Evolutionary conservation across 2,113 vertebrate species (phyloP).

Genomic region (Miniopterus natalensis): DNA sequence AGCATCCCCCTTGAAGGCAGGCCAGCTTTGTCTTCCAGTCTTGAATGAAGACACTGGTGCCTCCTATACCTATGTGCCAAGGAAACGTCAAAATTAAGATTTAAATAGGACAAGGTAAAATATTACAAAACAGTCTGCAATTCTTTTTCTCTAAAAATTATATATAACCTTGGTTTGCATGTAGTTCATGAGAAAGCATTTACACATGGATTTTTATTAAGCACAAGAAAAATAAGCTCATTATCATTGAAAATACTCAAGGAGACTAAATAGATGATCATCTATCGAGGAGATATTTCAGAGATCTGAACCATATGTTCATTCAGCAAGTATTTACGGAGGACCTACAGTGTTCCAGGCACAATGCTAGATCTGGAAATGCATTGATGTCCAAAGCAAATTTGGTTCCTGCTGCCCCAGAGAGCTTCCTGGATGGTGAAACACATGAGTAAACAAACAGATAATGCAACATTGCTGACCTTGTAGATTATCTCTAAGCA

Average conservation of each 20-base stretch:
- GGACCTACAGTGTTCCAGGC: neutral
- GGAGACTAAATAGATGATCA: neutral
- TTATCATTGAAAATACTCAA: slow-evolving; percentile 39
- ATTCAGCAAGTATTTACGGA: slow-evolving; percentile 49
- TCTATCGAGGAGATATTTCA: neutral
- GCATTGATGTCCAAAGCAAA: neutral
- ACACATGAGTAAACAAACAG: neutral
- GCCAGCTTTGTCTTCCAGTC: neutral
- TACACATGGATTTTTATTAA: neutral
- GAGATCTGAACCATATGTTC: slow-evolving; percentile 7
- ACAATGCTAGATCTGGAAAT: neutral
- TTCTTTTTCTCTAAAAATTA: slow-evolving; percentile 40
- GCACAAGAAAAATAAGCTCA: slow-evolving; percentile 37
- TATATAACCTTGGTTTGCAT: neutral
- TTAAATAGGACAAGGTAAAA: slow-evolving; percentile 19
- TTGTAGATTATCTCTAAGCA: neutral
- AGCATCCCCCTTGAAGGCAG: neutral
- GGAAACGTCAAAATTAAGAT: neutral
- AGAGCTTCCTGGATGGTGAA: neutral
- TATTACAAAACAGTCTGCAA: neutral
- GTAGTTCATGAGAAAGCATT: neutral
- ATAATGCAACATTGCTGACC: neutral
- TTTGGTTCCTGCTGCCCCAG: neutral
- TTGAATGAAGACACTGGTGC: neutral
- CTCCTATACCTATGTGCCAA: neutral